Percentiles rank a stretch among this genome's conserved stretches.
Conservation (phyloP, 2,113 vertebrate genomes). For the Trematomus loennbergii region DNA sequence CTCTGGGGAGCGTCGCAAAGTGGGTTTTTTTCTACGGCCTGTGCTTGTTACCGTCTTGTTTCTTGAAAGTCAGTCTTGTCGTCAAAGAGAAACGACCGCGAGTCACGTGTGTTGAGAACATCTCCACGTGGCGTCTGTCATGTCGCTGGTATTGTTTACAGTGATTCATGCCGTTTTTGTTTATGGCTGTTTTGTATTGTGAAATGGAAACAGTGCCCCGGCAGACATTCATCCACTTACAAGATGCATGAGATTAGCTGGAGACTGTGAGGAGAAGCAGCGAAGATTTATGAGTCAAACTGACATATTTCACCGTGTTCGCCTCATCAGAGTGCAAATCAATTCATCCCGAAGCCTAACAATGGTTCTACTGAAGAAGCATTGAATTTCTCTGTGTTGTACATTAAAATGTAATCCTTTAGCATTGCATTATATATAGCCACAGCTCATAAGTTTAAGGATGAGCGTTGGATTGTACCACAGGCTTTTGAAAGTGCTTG, state of each 20-base stretch:
- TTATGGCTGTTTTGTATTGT: constrained; percentile 42
- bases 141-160: constrained; percentile 44
- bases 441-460: background rate
- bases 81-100: background rate
- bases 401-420: background rate
- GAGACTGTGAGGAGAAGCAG: constrained; percentile 18
- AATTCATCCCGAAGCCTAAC: constrained; percentile 17
- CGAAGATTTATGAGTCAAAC: constrained; percentile 41
- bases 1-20: constrained; percentile 55
- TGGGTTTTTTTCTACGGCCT: constrained; percentile 23
- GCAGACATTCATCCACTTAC: constrained; percentile 44
- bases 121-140: constrained; percentile 48
- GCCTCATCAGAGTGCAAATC: constrained; percentile 32
- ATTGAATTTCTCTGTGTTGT: constrained; percentile 1
- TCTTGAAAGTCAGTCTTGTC: constrained; percentile 45
- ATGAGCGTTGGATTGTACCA: background rate
- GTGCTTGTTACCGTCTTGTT: constrained; percentile 49
- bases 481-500: background rate
- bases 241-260: constrained; percentile 46
- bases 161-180: constrained; percentile 55
- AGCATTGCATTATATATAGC: background rate
- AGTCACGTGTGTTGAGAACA: constrained; percentile 26
- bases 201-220: constrained; percentile 40
- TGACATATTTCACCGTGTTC: constrained; percentile 25
- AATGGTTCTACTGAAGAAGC: background rate